Percentiles rank a stretch among this genome's conserved stretches.
These are phyloP conservation scores for Pelvicachromis taeniatus DNA, from an alignment of 2,113 vertebrate species.

Conservation along the genomic window DNA sequence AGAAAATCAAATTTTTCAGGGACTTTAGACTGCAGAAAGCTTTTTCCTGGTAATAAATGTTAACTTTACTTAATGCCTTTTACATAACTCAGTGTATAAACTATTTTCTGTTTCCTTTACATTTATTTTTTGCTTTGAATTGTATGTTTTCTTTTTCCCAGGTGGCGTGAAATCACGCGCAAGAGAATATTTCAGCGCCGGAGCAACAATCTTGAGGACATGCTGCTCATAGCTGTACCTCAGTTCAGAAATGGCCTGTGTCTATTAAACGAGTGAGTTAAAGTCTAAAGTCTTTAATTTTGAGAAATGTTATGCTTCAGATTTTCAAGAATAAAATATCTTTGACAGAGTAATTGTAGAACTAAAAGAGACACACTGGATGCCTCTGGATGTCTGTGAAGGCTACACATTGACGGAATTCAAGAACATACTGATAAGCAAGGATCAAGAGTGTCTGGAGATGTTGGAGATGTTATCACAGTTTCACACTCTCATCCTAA, in stretches of 20 bases:
- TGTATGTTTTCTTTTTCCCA: slow-evolving; percentile 1
- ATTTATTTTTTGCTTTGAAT: background rate
- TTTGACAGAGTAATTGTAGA: slow-evolving; percentile 74
- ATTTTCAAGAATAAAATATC: background rate
- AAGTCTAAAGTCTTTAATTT: background rate
- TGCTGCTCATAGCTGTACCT: slow-evolving; percentile 72
- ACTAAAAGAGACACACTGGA: slow-evolving; percentile 61
- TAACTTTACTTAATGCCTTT: background rate
- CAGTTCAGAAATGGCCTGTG: slow-evolving; percentile 76
- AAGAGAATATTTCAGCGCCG: slow-evolving; percentile 32
- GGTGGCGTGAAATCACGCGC: slow-evolving; percentile 71
- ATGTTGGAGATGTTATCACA: slow-evolving; percentile 63
- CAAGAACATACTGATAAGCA: slow-evolving; percentile 34
- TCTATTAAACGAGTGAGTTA: slow-evolving; percentile 72
- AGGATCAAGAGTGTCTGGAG: slow-evolving; percentile 19
- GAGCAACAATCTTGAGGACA: slow-evolving; percentile 36
- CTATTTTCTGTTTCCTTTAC: background rate
- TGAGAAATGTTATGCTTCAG: background rate
- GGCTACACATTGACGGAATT: slow-evolving; percentile 71
- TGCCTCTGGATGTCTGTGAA: slow-evolving; percentile 60
- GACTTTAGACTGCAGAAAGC: slow-evolving; percentile 69
- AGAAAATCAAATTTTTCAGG: slow-evolving; percentile 74
- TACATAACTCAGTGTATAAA: background rate
- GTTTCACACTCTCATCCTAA: slow-evolving; percentile 53
- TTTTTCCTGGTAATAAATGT: slow-evolving; percentile 63